These are phyloP conservation scores for Aporophyla nigra DNA, from an alignment of 2,888 invertebrate genomes.

Conservation along the genomic window DNA sequence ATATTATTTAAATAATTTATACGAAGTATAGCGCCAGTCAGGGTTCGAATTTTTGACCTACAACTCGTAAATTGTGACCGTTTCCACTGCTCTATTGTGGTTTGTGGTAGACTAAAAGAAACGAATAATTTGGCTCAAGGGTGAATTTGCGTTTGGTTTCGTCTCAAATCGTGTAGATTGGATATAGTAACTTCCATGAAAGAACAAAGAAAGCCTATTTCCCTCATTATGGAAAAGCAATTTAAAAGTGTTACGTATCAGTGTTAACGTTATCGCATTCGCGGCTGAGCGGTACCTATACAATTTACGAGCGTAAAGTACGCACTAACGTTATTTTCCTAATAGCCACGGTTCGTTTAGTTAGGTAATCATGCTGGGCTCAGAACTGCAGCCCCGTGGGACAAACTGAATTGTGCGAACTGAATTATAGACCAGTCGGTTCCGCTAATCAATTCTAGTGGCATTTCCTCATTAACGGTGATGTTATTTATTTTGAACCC, in stretches of 20 bases:
- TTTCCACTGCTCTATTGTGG: too few species aligned
- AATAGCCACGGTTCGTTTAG: not conserved
- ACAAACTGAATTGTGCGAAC: not conserved
- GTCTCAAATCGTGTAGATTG: not conserved
- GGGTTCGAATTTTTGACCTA: too few species aligned
- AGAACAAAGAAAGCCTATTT: not conserved
- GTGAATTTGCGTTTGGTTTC: not conserved
- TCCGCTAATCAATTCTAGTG: not conserved
- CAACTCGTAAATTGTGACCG: too few species aligned
- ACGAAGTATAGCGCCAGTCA: too few species aligned
- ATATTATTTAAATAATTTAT: too few species aligned
- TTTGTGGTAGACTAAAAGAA: not conserved
- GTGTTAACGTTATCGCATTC: constrained; percentile 32
- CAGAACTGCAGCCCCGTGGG: not conserved
- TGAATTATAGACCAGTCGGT: not conserved
- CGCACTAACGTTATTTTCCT: constrained; percentile 6
- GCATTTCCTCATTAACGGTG: not conserved
- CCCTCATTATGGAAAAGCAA: not conserved
- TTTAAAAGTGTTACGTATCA: constrained; percentile 7
- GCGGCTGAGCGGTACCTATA: not conserved
- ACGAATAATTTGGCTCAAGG: not conserved
- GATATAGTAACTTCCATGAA: not conserved
- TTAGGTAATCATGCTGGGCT: not conserved
- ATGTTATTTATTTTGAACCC: not conserved
- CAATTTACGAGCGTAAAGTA: not conserved